Conservation (phyloP, 2,797 vertebrate genomes). For the Lemur catta region DNA sequence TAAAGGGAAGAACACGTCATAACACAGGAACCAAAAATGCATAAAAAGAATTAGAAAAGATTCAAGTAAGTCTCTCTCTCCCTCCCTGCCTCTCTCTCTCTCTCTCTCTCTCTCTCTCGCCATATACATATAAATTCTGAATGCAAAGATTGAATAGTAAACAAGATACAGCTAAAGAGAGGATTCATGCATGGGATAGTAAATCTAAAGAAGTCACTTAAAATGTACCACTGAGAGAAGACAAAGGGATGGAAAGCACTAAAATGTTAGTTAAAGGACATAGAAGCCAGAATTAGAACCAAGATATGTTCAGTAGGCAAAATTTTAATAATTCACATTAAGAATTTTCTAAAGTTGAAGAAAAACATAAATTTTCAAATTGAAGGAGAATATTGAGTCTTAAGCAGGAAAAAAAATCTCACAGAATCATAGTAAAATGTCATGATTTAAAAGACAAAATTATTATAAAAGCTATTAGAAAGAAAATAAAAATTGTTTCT, state of each 20-base stretch:
- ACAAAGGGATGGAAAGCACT: neutral
- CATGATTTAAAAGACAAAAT: neutral
- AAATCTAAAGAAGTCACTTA: neutral
- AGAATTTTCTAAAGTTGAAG: neutral
- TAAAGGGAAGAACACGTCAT: neutral
- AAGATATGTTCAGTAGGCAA: neutral
- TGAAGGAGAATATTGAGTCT: neutral
- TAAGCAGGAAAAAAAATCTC: neutral
- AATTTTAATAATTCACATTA: neutral
- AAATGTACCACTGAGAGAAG: neutral
- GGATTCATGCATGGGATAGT: neutral
- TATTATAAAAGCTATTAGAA: neutral
- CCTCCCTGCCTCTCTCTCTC: neutral
- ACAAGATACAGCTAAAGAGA: neutral
- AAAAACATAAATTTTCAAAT: neutral
- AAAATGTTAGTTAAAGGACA: neutral
- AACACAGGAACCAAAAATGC: neutral
- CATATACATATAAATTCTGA: neutral
- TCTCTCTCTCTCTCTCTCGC: neutral
- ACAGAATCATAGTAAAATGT: neutral
- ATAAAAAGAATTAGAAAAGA: neutral
- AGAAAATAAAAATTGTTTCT: neutral
- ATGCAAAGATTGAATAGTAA: neutral
- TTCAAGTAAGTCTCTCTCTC: neutral
- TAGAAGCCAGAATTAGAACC: neutral